These are phyloP conservation scores for Alethe castanea DNA, from an alignment of 2,113 vertebrate genomes.

Conservation along the genomic window DNA sequence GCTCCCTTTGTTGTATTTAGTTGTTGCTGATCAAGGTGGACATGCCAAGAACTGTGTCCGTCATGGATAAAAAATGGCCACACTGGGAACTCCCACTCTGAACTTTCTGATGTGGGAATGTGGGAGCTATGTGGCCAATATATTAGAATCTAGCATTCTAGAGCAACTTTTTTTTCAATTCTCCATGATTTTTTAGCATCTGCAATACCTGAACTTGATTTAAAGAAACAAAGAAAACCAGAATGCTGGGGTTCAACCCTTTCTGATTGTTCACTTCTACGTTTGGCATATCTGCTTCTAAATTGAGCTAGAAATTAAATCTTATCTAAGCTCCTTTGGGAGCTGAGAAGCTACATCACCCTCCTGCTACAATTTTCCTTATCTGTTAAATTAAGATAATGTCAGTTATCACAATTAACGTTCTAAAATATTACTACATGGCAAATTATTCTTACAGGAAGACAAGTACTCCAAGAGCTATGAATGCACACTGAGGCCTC, in stretches of 20 bases:
- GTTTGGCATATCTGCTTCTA: background rate
- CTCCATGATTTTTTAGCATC: background rate
- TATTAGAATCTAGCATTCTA: background rate
- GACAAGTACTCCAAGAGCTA: background rate
- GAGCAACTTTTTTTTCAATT: background rate
- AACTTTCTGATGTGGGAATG: background rate
- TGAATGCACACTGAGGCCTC: background rate
- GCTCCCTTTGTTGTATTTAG: background rate
- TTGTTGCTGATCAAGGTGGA: background rate
- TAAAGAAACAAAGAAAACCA: background rate
- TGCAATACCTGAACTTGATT: background rate
- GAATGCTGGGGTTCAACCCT: background rate
- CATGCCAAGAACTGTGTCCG: rapidly evolving
- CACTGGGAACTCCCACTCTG: background rate
- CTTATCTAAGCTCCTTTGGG: background rate
- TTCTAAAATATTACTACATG: background rate
- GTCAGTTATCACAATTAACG: background rate
- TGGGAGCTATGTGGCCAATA: background rate
- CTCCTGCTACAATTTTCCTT: background rate
- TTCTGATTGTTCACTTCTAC: background rate
- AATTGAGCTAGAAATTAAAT: background rate
- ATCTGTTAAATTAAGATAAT: background rate
- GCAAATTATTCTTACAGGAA: background rate
- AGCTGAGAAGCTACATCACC: background rate
- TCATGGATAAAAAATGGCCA: background rate